Base-by-base conservation (phyloP, 64 coral and sea anemone species). In the Catalaphyllia jardinei region DNA sequence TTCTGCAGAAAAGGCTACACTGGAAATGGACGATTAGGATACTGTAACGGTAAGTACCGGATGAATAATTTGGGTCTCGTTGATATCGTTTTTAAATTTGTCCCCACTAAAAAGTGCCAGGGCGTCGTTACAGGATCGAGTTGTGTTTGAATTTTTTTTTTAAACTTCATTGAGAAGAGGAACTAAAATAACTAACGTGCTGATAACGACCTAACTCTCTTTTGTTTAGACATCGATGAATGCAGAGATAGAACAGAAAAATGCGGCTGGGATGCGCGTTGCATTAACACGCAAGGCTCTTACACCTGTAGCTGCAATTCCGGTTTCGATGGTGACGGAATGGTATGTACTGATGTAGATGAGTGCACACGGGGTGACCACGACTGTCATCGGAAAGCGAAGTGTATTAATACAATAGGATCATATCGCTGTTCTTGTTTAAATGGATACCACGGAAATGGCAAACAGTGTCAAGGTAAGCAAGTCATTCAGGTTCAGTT, bases 401-500 rank as follows among this genome's bases (percentile, higher is more conserved):
- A n/a, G 27, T 88, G 86, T 20, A 12, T 16, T 0, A 88, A 88
- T 33, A 88, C 67, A 2, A 0, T 28, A 29, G 86, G 86, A 13
- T 75, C 52, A 8, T 88, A 76, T 50, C 29, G n/a, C 9, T 87
- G 85, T 31, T 74, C 63, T 6, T 87, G 86, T 62, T 8, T 9
- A 1, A 74, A 74, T 61, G 86, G 86, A 6, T 88, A 88, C 22
- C 73, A 76, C 54, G 67, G 67, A 39, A 60, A 88, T 76, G 86
- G 86, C 1, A 75, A 76, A 15, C 55, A 29, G 50, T 77, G 75
- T 24, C 52, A 52, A 77, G 38, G 75, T 77, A 9, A 77, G 75
- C 8, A 55, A 55, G 52, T 55, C 52, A 55, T 55, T 9, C 52
- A 55, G 52, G 13, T 55, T n/a, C 52, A 39, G 2, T 39, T 39